Evolutionary conservation across 2,888 invertebrate genomes (phyloP).

Genomic region (Neoaliturus tenellus): DNA sequence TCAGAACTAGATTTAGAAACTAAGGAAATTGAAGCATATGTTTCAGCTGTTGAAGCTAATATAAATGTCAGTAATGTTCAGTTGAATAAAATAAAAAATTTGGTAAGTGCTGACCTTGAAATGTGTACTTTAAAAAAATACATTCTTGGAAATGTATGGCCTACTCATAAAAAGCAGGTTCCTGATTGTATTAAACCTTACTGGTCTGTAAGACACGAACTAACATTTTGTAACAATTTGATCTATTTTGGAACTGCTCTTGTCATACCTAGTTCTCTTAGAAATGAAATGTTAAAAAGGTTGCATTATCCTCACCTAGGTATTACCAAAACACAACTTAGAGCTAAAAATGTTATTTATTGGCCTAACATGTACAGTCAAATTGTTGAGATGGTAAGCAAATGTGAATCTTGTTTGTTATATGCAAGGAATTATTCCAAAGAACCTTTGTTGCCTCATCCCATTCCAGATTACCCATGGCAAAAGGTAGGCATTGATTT

Average conservation of each 20-base stretch:
- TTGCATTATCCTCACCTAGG: too few species aligned
- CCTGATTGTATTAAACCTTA: neutral
- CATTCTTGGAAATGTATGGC: neutral
- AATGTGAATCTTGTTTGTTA: too few species aligned
- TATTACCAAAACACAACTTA: too few species aligned
- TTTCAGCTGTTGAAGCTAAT: neutral
- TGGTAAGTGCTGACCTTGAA: neutral
- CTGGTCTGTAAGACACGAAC: conserved; percentile 1
- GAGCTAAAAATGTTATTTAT: too few species aligned
- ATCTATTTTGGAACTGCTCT: neutral
- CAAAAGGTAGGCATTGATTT: too few species aligned
- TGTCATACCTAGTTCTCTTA: neutral
- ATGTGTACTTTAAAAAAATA: neutral
- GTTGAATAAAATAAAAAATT: neutral
- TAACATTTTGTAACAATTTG: neutral
- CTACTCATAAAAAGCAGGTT: conserved; percentile 4
- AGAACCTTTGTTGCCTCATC: too few species aligned
- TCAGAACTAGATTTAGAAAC: neutral
- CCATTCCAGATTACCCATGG: too few species aligned
- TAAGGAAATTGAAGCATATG: conserved; percentile 19
- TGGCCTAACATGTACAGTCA: too few species aligned
- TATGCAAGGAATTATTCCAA: too few species aligned
- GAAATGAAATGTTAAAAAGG: neutral
- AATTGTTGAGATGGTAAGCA: too few species aligned
- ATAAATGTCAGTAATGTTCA: neutral